Evolutionary conservation across 2,888 invertebrate genomes (phyloP), one percentile per base, ranked within the genome.

Genomic region (Thelaira solivaga): DNA sequence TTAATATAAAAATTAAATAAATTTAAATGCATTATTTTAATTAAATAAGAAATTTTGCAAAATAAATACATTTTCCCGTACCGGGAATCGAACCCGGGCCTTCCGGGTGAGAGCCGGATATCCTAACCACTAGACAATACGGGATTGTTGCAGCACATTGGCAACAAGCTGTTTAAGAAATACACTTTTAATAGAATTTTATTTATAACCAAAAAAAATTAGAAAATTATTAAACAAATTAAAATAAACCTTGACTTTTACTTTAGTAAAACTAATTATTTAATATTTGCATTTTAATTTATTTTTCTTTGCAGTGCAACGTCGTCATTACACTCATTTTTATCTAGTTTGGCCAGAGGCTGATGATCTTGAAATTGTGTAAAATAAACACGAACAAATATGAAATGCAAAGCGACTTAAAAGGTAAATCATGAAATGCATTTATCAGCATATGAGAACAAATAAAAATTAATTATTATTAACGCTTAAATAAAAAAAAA

Each of bases 21-120:
- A n/a, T n/a, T n/a, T n/a, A n/a, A n/a, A n/a, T n/a, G n/a, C n/a
- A n/a, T n/a, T n/a, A n/a, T n/a, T n/a, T n/a, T n/a, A n/a, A n/a
- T n/a, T n/a, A n/a, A n/a, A n/a, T n/a, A n/a, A n/a, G 31, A 59
- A 43, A 31, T 73, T 59, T 11, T 18, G 36, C n/a, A 41, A 51
- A 57, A 53, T 75, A 76, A 55, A 36, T 41, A 36, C 13, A 43
- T 1, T 49, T 80, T 78, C 81, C 81, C 81, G 79, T 81, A 82
- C 81, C 81, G 82, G 81, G 81, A 81, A 81, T 81, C 78, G 82
- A 82, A 82, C 82, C 82, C 81, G 81, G 81, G 81, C 81, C 82
- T 82, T 79, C 82, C 81, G 82, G 81, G 81, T 82, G 81, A 81
- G 81, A 82, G 80, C 81, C 81, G 80, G 81, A 80, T 82, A 82